Base-by-base conservation (phyloP, 2,113 vertebrate genomes). In the Zosterops japonicus region DNA sequence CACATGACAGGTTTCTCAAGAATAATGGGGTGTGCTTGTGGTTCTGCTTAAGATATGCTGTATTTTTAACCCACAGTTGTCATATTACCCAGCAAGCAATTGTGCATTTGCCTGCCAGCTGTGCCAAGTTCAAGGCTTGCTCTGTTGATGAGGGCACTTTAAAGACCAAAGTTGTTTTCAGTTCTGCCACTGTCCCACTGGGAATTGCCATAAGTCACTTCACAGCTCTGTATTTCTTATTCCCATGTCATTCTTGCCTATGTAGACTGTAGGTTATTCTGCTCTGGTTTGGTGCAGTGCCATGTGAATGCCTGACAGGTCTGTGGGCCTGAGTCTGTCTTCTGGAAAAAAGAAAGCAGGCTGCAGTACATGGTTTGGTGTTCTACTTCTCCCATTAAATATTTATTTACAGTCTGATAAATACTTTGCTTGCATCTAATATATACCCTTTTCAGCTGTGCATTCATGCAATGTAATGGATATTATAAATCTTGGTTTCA, bases 401-500 rank as follows among this genome's bases (percentile, higher is more conserved):
- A 63, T 47, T 82, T 84, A 29, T 75, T 87, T 91, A 63, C 36
- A 65, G 36, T 83, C 60, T 83, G 42, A 41, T 63, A 83, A 88
- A 61, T 76, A 68, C 39, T 33, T 57, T 52, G 23, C 19, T 60
- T 67, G 25, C 28, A 72, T 80, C 33, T n/a, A 41, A 0, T 56
- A 31, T 39, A 8, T 75, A 29, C 9, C 36, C 9, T 83, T 90
- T 74, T 22, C 69, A 86, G n/a, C 56, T 83, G 17, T 77, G 39
- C 21, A 28, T 77, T 69, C 69, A 78, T 13, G 12, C 41, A 6
- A 15, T 79, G 65, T 64, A 53, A 57, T 78, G 19, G 49, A 74
- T 86, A 72, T 89, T 88, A 8, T 18, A 3, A 88, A 8, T 95
- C 85, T 95, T 94, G 78, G 78, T 64, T 85, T 87, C 94, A 94